Evolutionary conservation across 2,113 vertebrate genomes (phyloP).

Genomic region (Burhinus oedicnemus): DNA sequence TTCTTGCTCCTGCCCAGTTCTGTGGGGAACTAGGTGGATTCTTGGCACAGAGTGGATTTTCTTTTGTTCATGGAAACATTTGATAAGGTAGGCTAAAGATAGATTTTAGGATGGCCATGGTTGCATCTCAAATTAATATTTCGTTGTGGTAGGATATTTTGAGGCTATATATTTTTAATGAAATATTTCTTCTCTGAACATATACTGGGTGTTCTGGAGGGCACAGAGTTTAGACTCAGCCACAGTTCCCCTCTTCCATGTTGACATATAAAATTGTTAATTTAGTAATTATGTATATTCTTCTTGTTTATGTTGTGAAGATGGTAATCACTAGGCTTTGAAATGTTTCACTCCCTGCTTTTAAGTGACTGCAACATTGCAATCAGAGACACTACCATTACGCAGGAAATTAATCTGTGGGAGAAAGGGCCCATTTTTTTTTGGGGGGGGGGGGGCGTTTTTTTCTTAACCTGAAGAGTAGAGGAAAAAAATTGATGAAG

Average conservation of each 20-base stretch:
- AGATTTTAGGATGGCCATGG: neutral
- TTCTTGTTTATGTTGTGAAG: neutral
- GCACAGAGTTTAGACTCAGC: neutral
- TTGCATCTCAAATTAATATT: neutral
- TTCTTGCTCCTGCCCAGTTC: neutral
- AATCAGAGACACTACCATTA: neutral
- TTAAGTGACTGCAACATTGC: neutral
- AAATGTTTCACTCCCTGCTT: neutral
- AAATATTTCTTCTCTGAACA: neutral
- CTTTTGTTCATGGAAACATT: neutral
- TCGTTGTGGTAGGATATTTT: neutral
- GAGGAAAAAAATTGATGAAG: neutral
- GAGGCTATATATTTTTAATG: neutral
- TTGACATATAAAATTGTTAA: neutral
- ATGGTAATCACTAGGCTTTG: neutral
- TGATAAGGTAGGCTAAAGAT: neutral
- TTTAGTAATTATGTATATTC: neutral
- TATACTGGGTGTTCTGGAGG: neutral
- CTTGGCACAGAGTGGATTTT: neutral
- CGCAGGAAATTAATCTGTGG: neutral
- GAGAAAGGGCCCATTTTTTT: neutral
- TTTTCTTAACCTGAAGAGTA: neutral
- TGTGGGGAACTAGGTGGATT: fast-evolving
- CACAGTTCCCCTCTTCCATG: neutral
- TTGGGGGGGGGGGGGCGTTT: neutral